Evolutionary conservation across 2,113 vertebrate species (phyloP).

Genomic region (Callorhinus ursinus): DNA sequence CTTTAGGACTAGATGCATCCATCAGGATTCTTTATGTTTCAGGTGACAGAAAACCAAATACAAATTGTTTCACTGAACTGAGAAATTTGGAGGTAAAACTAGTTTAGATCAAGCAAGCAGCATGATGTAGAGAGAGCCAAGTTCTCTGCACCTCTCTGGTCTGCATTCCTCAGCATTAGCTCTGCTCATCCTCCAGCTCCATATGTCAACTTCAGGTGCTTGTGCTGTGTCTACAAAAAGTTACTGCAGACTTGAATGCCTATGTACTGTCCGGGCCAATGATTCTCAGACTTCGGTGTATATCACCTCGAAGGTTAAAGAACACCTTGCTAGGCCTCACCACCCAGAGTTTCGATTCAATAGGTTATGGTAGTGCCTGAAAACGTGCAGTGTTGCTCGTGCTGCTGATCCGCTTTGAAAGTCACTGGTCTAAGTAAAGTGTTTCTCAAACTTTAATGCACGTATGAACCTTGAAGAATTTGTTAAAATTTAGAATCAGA

Average conservation of each 20-base stretch:
- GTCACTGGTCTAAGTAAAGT: background rate
- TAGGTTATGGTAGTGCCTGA: background rate
- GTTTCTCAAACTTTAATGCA: background rate
- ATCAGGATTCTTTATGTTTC: background rate
- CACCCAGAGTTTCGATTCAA: background rate
- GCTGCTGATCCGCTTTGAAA: background rate
- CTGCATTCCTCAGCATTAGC: background rate
- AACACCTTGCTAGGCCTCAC: background rate
- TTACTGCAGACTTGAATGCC: background rate
- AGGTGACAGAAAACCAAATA: background rate
- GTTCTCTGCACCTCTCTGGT: background rate
- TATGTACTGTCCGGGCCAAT: background rate
- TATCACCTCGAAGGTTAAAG: background rate
- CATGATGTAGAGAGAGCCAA: background rate
- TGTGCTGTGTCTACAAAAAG: background rate
- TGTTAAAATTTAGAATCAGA: background rate
- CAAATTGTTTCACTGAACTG: background rate
- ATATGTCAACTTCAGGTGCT: no score
- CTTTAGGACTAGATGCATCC: background rate
- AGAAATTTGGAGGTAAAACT: background rate
- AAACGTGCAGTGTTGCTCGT: no score
- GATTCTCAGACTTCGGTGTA: background rate
- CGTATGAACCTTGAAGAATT: background rate
- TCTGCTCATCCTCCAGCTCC: background rate
- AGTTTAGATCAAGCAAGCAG: background rate